A percentile compares a stretch with the other conserved stretches of the same genome.
Conservation (phyloP, 2,888 invertebrate genomes). For the Drosophila paramelanica region DNA sequence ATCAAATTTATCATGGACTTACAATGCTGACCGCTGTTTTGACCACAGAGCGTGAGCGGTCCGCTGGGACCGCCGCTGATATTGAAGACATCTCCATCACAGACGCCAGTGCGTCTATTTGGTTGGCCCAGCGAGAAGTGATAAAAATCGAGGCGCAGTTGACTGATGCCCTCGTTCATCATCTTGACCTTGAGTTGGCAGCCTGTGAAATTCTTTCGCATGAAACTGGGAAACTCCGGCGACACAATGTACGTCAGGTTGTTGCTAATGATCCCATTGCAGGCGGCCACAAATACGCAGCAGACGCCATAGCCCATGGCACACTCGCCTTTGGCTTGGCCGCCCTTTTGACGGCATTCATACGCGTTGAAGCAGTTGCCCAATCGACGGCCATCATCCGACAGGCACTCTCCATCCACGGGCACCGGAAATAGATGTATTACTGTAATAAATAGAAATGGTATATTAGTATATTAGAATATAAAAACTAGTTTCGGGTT, state of each 20-base stretch:
- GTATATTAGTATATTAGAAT: no score
- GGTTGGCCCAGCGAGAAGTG: slow-evolving; percentile 94
- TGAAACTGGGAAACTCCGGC: slow-evolving; percentile 92
- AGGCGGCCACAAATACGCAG: slow-evolving; percentile 92
- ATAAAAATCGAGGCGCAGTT: slow-evolving; percentile 92
- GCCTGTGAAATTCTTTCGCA: slow-evolving; percentile 87
- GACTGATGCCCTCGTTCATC: slow-evolving; percentile 92
- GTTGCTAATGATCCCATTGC: slow-evolving; percentile 90
- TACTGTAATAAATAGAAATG: slow-evolving; percentile 85
- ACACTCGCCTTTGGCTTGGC: slow-evolving; percentile 90
- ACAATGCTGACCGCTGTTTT: slow-evolving; percentile 94
- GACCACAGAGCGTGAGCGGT: slow-evolving; percentile 90
- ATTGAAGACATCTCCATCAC: slow-evolving; percentile 90
- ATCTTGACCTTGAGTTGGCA: slow-evolving; percentile 91
- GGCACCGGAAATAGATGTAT: slow-evolving; percentile 94
- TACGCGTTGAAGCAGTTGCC: slow-evolving; percentile 94
- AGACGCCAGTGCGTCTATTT: slow-evolving; percentile 91
- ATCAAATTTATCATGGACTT: slow-evolving; percentile 80
- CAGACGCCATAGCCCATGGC: slow-evolving; percentile 94
- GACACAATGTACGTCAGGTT: slow-evolving; percentile 94
- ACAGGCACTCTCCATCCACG: slow-evolving; percentile 91
- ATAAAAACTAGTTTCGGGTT: no score
- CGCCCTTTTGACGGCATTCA: slow-evolving; percentile 91
- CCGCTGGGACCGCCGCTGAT: slow-evolving; percentile 87
- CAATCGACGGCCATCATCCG: slow-evolving; percentile 89